Evolutionary conservation across 2,888 invertebrate species (phyloP).

Genomic region (Sphaerophoria taeniata): DNA sequence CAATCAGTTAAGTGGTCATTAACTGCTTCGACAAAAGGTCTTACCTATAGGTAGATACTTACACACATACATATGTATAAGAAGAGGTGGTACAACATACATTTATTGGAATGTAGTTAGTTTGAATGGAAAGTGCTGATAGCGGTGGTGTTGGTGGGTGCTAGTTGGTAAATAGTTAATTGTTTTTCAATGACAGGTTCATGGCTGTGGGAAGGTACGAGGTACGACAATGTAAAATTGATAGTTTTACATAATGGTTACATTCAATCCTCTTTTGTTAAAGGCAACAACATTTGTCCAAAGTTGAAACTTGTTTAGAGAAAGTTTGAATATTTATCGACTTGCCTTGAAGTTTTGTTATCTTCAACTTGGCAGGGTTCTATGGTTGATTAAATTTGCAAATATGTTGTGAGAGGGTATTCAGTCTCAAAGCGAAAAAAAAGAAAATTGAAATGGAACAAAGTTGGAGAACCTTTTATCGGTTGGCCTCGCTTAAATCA

Average conservation of each 20-base stretch:
- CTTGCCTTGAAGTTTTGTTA: slow-evolving; percentile 13
- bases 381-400: slow-evolving; percentile 19
- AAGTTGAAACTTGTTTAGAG: neutral
- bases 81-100: too few relatives aligned
- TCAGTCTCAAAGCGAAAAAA: neutral
- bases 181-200: slow-evolving; percentile 26
- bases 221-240: neutral
- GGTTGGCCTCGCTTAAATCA: too few relatives aligned
- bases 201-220: neutral
- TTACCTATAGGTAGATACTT: neutral
- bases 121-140: neutral
- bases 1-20: slow-evolving; percentile 48
- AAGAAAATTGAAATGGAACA: neutral
- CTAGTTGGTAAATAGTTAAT: slow-evolving; percentile 29
- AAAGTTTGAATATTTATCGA: slow-evolving; percentile 14
- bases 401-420: neutral
- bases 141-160: slow-evolving; percentile 3
- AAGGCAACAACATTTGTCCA: neutral
- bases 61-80: neutral
- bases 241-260: neutral
- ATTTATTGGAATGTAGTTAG: slow-evolving; percentile 23
- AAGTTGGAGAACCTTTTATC: neutral
- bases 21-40: neutral
- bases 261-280: neutral
- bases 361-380: neutral